These are phyloP conservation scores for Acropternis orthonyx DNA, from an alignment of 2,797 vertebrate species.

Conservation along the genomic window DNA sequence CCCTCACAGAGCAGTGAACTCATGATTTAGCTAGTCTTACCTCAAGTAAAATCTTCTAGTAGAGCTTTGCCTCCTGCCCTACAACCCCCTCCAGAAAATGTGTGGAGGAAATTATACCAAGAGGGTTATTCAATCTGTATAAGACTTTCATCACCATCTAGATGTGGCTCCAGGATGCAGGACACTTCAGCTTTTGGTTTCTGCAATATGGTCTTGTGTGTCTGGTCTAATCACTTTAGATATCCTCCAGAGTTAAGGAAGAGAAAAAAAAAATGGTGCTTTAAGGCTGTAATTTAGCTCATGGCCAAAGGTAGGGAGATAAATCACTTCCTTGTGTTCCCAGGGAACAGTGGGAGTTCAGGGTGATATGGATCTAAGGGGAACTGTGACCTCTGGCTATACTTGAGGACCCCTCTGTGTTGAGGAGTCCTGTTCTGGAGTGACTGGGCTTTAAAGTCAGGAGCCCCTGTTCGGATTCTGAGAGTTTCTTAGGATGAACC, in stretches of 20 bases:
- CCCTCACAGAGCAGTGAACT: neutral
- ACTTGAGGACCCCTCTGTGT: accelerated
- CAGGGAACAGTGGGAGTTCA: neutral
- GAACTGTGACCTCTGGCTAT: neutral
- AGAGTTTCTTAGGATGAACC: neutral
- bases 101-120: neutral
- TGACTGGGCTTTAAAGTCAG: neutral
- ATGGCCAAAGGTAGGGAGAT: accelerated
- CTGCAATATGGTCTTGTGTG: neutral
- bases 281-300: neutral
- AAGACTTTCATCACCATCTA: neutral
- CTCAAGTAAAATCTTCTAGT: neutral
- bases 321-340: neutral
- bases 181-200: neutral
- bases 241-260: neutral
- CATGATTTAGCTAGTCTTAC: neutral
- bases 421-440: neutral
- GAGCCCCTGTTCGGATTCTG: neutral
- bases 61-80: neutral
- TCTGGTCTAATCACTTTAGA: neutral
- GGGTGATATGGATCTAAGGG: neutral
- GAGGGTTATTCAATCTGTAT: neutral
- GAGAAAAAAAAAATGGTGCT: neutral
- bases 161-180: neutral
- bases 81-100: accelerated